Evolutionary conservation across 2,888 invertebrate genomes (phyloP), one percentile per base, ranked within the genome.

Genomic region (Drosophila demipolita): DNA sequence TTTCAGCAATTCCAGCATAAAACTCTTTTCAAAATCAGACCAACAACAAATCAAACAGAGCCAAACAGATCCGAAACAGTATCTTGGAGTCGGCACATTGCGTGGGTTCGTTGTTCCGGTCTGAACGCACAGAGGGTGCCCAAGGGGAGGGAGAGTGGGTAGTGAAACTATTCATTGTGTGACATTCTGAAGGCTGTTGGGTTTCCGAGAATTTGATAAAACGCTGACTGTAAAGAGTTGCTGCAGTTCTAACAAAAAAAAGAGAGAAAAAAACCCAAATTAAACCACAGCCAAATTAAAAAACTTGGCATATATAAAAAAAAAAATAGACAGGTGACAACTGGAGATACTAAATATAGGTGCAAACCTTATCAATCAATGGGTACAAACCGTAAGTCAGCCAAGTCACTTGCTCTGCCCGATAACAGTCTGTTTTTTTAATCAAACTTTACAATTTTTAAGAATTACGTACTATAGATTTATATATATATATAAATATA

Each of bases 111-210:
- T 61, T 64, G 75, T 82, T 75, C 75, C 66, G 66, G 70, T 80
- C 76, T 75, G 26, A 36, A 45, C 66, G 36, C 20, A 23, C 32
- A 38, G 8, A 6, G 15, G 42, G 35, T 9, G 57, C 20, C 20
- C 8, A 42, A 7, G 9, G 17, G 26, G 20, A 12, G 12, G 33
- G n/a, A 1, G 15, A 7, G 7, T 5, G n/a, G 23, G 12, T 38
- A 9, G 23, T 29, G 17, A 20, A 49, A 20, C 59, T 26, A 53
- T 63, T 49, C 15, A 62, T 48, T 78, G 79, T 87, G 75, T 89
- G 85, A 89, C 87, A 82, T 85, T 87, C 88, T 85, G 89, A 85
- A 85, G 85, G 85, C 85, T 85, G 85, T 84, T 77, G 29, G 65
- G 53, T 69, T 89, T 82, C 87, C 53, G 53, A 73, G 89, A 84